Conservation (phyloP, 2,888 invertebrate species). For the Tenthredo livida region DNA sequence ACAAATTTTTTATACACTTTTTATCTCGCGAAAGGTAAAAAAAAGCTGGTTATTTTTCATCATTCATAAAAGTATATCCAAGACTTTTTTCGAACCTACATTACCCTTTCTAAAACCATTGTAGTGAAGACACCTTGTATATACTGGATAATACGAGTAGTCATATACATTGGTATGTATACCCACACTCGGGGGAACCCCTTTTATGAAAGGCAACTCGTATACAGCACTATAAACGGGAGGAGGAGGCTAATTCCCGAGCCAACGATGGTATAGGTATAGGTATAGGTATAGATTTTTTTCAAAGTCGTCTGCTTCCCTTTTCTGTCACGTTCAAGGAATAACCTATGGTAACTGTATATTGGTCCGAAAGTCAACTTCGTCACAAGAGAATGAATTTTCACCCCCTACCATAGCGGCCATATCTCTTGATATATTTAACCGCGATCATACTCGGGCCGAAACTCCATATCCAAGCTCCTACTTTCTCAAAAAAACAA, state of each 20-base stretch:
- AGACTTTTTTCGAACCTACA: not conserved
- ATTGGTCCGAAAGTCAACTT: slow-evolving; percentile 36
- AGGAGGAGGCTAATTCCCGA: slow-evolving; percentile 22
- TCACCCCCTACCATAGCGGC: not conserved
- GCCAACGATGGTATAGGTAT: slow-evolving; percentile 7
- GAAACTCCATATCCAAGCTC: not conserved
- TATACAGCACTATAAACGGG: slow-evolving; percentile 2
- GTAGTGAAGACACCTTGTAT: not conserved
- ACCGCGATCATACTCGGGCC: not conserved
- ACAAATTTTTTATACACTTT: not conserved
- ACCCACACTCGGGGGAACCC: not conserved
- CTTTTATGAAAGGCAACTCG: slow-evolving; percentile 5
- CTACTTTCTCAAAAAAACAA: not conserved
- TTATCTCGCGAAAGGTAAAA: not conserved
- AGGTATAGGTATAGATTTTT: slow-evolving; percentile 37
- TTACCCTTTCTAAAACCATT: not conserved
- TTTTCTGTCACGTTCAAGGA: slow-evolving; percentile 36
- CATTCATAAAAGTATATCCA: not conserved
- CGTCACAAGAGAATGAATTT: slow-evolving; percentile 37
- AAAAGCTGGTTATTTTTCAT: not conserved
- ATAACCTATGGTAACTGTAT: slow-evolving; percentile 42
- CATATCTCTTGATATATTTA: slow-evolving; percentile 38
- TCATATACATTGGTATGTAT: slow-evolving; percentile 7
- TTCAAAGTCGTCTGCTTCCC: not conserved
- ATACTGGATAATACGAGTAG: slow-evolving; percentile 2